phyloP scores from a whole-genome alignment of 2,888 invertebrate species.

The Euphydryas editha region DNA sequence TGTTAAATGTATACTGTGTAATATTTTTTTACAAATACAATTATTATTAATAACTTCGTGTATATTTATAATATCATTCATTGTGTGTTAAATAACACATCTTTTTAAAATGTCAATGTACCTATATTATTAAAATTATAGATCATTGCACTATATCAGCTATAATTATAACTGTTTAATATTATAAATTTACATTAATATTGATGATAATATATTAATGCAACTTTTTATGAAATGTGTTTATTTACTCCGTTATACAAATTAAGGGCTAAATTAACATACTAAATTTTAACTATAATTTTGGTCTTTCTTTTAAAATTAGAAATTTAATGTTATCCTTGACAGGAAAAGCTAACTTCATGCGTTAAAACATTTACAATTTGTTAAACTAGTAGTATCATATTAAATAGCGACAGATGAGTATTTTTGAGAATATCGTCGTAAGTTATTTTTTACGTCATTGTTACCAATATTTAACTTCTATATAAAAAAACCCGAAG shows the following conservation, averaged over 20 bases:
- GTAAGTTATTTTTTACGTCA: background rate
- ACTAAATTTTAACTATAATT: too few species aligned
- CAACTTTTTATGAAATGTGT: slow-evolving; percentile 2
- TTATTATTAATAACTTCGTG: background rate
- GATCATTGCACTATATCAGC: slow-evolving; percentile 5
- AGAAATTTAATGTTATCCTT: too few species aligned
- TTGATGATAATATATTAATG: slow-evolving; percentile 1
- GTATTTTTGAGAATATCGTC: too few species aligned
- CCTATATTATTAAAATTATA: slow-evolving; percentile 3
- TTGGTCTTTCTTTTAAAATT: too few species aligned
- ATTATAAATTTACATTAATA: background rate
- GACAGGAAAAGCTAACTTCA: too few species aligned
- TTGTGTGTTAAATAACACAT: background rate
- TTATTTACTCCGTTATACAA: background rate
- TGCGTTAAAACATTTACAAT: too few species aligned
- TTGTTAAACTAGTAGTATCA: too few species aligned
- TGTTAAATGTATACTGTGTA: too few species aligned
- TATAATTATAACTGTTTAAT: background rate
- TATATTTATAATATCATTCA: background rate
- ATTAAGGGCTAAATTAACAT: background rate
- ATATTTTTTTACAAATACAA: background rate
- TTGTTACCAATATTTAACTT: background rate
- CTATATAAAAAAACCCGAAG: background rate
- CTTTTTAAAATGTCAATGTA: slow-evolving; percentile 2
- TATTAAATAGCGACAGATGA: too few species aligned